These are phyloP conservation scores for Limanda limanda DNA, from an alignment of 2,113 vertebrate species.

Conservation along the genomic window DNA sequence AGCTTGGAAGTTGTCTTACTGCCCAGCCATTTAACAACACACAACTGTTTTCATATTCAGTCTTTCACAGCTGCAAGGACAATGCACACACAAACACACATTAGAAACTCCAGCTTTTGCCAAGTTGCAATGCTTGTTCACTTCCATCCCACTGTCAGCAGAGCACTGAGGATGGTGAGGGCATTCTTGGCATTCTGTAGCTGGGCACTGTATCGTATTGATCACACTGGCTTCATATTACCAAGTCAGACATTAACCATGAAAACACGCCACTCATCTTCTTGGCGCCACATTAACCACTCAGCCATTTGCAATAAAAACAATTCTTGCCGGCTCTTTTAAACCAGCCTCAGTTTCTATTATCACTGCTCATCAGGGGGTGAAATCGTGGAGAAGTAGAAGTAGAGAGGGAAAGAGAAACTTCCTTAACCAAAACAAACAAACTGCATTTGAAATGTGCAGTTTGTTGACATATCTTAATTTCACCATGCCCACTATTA, in stretches of 20 bases:
- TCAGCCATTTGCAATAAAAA: constrained; percentile 4
- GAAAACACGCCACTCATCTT: constrained; percentile 24
- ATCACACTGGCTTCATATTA: constrained; percentile 29
- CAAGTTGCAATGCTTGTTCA: constrained; percentile 31
- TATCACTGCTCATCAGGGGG: not conserved
- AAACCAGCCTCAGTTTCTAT: not conserved
- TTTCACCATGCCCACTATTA: no score
- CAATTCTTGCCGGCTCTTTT: not conserved
- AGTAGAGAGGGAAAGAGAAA: no score
- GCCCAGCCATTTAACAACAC: not conserved
- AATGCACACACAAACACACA: not conserved
- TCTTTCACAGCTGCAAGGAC: not conserved
- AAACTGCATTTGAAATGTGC: no score
- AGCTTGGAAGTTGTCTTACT: not conserved
- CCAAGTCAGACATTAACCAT: constrained; percentile 6
- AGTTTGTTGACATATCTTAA: no score
- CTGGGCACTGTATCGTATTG: constrained; percentile 37
- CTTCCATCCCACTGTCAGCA: constrained; percentile 15
- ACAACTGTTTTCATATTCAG: not conserved
- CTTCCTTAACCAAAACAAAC: not conserved
- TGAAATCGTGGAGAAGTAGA: no score
- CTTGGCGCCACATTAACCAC: not conserved
- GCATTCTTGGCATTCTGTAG: constrained; percentile 29
- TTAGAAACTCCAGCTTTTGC: not conserved
- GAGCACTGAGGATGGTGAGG: constrained; percentile 4